Conservation (phyloP, 2,888 invertebrate species). For the Volucella bombylans region DNA sequence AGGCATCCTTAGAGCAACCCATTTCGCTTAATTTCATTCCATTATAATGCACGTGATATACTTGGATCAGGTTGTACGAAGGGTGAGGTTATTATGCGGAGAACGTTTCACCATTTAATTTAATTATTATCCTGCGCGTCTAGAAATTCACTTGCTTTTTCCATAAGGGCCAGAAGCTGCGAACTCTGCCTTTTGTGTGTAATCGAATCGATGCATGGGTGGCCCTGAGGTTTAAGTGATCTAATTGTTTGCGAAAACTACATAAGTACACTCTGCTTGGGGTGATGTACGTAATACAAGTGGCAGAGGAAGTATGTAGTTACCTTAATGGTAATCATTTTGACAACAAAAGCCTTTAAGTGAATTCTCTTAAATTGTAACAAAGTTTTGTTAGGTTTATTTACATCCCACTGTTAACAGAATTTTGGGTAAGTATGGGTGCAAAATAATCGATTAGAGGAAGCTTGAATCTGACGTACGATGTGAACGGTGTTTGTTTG, state of each 20-base stretch:
- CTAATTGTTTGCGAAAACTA: constrained; percentile 34
- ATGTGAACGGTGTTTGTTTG: too few relatives aligned
- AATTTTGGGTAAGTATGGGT: too few relatives aligned
- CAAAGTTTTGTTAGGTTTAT: not conserved
- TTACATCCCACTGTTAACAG: too few relatives aligned
- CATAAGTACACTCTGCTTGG: not conserved
- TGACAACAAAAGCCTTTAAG: constrained; percentile 3
- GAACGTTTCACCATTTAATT: constrained; percentile 51
- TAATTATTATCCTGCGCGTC: constrained; percentile 48
- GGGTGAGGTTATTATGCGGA: constrained; percentile 33
- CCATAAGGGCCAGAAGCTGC: constrained; percentile 2
- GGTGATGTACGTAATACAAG: not conserved
- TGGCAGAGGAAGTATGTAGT: not conserved
- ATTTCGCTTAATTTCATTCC: constrained; percentile 58
- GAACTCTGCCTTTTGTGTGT: constrained; percentile 16
- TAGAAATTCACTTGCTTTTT: constrained; percentile 1
- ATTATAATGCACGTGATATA: constrained; percentile 50
- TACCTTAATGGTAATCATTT: constrained; percentile 24
- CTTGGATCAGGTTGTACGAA: not conserved
- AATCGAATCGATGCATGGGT: constrained; percentile 27
- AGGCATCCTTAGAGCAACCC: not conserved
- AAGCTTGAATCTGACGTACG: too few relatives aligned
- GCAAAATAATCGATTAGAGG: too few relatives aligned
- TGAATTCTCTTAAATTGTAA: constrained; percentile 12
- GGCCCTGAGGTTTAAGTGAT: constrained; percentile 19